These are phyloP conservation scores for Tolmerus cingulatus DNA, from an alignment of 2,888 invertebrate genomes.

Conservation along the genomic window DNA sequence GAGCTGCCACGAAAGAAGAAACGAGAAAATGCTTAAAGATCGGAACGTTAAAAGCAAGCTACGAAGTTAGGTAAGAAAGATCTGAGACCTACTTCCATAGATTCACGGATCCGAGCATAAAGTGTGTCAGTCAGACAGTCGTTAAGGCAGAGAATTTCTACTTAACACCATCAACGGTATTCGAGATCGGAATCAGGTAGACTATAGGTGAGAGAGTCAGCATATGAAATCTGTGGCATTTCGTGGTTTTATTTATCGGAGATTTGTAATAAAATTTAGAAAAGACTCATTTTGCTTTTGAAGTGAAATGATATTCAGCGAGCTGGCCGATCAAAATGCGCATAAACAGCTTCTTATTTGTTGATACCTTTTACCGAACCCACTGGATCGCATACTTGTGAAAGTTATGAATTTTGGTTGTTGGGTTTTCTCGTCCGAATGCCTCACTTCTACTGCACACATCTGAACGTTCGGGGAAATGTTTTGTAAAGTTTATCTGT, in stretches of 20 bases:
- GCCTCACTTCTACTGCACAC: background rate
- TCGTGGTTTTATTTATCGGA: background rate
- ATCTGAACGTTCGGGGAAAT: background rate
- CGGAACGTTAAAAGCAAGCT: constrained; percentile 24
- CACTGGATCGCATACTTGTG: background rate
- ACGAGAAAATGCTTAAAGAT: constrained; percentile 44
- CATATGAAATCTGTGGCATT: constrained; percentile 28
- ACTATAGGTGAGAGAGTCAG: constrained; percentile 24
- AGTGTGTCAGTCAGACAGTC: constrained; percentile 54
- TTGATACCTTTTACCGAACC: background rate
- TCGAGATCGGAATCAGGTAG: constrained; percentile 18
- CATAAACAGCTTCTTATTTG: background rate
- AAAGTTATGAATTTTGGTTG: background rate
- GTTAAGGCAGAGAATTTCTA: constrained; percentile 38
- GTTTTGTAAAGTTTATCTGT: background rate
- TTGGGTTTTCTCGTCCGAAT: background rate
- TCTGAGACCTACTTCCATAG: constrained; percentile 53
- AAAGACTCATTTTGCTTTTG: background rate
- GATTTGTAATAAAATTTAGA: background rate
- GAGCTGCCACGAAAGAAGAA: constrained; percentile 35
- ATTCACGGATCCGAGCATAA: constrained; percentile 50
- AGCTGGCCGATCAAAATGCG: background rate
- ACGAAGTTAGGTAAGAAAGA: constrained; percentile 41
- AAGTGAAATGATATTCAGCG: background rate
- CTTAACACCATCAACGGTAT: constrained; percentile 37